Evolutionary conservation across 2,797 vertebrate species (phyloP).

Genomic region (Premnoplex brunnescens): DNA sequence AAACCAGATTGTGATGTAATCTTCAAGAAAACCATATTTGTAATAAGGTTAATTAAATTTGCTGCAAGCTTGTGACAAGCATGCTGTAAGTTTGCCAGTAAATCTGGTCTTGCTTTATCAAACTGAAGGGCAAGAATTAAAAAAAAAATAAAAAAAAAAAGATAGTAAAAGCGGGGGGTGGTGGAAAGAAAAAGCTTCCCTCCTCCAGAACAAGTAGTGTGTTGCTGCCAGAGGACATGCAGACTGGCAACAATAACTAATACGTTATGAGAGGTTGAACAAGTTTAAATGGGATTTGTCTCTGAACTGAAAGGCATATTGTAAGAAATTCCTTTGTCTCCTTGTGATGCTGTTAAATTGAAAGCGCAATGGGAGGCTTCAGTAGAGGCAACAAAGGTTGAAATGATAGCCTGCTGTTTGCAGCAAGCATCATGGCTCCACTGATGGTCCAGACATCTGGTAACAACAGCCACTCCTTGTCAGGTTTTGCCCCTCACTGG

Average conservation of each 20-base stretch:
- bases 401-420: conserved; percentile 76
- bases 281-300: conserved; percentile 75
- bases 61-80: conserved; percentile 72
- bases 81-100: conserved; percentile 71
- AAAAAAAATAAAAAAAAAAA: neutral
- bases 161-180: neutral
- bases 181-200: neutral
- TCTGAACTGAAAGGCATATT: conserved; percentile 75
- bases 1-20: conserved; percentile 75
- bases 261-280: conserved; percentile 72
- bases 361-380: conserved; percentile 75
- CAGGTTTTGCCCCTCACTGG: conserved; percentile 74
- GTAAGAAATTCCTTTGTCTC: conserved; percentile 77
- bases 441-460: conserved; percentile 75
- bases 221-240: conserved; percentile 67
- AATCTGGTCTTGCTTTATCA: conserved; percentile 74
- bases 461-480: conserved; percentile 72
- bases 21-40: conserved; percentile 76
- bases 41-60: conserved; percentile 83
- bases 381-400: conserved; percentile 73
- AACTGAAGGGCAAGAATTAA: conserved; percentile 63
- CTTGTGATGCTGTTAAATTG: conserved; percentile 75
- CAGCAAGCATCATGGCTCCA: conserved; percentile 68
- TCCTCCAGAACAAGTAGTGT: conserved; percentile 44
- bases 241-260: conserved; percentile 72